A percentile compares a stretch with the other conserved stretches of the same genome.
Conservation (phyloP, 2,888 invertebrate genomes). For the Acanthoscelides obtectus region DNA sequence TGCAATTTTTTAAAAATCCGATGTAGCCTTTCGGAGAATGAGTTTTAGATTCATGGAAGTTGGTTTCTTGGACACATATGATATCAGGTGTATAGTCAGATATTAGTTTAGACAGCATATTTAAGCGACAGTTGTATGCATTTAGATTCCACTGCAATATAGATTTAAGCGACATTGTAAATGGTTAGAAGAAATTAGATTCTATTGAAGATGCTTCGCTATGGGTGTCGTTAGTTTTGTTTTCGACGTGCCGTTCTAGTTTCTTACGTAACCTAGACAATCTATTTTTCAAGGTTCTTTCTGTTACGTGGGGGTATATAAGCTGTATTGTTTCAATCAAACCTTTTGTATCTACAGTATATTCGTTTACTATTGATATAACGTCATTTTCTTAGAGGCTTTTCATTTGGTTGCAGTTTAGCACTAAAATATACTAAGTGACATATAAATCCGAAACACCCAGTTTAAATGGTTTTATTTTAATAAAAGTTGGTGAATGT, state of each 20-base stretch:
- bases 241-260: neutral
- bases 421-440: too few species aligned
- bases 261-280: neutral
- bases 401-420: conserved; percentile 3
- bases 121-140: conserved; percentile 4
- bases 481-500: too few species aligned
- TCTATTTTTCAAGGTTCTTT: neutral
- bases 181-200: neutral
- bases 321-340: neutral
- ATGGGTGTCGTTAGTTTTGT: neutral
- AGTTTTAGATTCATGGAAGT: conserved; percentile 4
- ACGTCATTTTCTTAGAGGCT: neutral
- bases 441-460: too few species aligned
- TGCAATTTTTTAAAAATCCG: conserved; percentile 4
- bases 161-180: neutral
- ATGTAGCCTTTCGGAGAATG: neutral
- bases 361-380: neutral
- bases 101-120: conserved; percentile 4
- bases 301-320: neutral
- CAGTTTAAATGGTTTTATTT: too few species aligned
- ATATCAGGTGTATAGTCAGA: conserved; percentile 1
- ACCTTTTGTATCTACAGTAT: too few species aligned
- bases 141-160: conserved; percentile 5
- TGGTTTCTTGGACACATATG: conserved; percentile 3
- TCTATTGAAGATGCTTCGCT: neutral